Evolutionary conservation across 2,113 vertebrate genomes (phyloP).

Genomic region (Origma solitaria): DNA sequence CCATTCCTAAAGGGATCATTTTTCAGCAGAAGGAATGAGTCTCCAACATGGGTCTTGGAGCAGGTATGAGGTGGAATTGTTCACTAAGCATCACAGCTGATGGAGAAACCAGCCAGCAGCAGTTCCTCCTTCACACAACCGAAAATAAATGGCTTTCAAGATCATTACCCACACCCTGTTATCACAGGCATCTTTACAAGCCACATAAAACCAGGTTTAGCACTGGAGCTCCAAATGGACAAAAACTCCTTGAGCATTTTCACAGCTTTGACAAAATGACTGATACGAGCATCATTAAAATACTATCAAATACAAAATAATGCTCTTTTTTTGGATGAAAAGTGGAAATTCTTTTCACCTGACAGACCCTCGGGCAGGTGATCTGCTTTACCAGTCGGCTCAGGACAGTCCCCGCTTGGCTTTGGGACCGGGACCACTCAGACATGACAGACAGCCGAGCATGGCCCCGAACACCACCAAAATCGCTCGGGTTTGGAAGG

Average conservation of each 20-base stretch:
- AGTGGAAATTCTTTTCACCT: neutral
- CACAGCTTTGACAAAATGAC: neutral
- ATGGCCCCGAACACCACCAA: neutral
- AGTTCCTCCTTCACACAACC: neutral
- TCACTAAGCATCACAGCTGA: neutral
- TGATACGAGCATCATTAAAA: neutral
- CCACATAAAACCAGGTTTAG: neutral
- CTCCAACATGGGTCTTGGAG: neutral
- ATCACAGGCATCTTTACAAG: neutral
- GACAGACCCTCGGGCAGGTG: accelerated
- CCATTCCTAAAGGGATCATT: neutral
- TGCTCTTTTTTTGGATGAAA: neutral
- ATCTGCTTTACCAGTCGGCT: neutral
- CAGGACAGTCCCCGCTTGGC: neutral
- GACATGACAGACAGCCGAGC: neutral
- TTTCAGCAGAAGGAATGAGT: neutral
- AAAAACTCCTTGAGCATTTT: neutral
- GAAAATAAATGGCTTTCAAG: neutral
- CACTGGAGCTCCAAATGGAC: neutral
- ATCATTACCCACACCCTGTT: neutral
- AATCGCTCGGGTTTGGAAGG: neutral
- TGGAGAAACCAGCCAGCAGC: neutral
- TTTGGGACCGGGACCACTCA: neutral
- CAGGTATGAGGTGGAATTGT: neutral
- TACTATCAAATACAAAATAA: neutral